Percentiles rank a stretch among this genome's conserved stretches.
Conservation (phyloP, 2,113 vertebrate genomes). For the Nycticryphes semicollaris region DNA sequence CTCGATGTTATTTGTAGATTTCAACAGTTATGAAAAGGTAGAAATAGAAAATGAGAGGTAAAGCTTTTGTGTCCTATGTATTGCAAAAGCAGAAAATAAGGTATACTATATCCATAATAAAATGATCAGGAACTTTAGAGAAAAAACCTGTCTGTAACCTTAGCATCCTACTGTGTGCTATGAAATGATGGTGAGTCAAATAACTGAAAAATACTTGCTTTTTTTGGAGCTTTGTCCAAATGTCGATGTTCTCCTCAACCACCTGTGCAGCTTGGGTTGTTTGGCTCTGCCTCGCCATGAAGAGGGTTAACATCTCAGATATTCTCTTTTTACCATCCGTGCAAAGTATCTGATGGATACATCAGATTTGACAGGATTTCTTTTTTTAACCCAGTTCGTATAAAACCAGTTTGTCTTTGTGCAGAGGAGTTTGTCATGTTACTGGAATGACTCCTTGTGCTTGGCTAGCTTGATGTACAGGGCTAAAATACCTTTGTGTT, state of each 20-base stretch:
- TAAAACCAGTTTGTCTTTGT: background rate
- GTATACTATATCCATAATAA: rapidly evolving
- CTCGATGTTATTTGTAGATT: background rate
- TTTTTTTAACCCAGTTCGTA: background rate
- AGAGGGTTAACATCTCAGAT: background rate
- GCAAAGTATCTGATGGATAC: background rate
- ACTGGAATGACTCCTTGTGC: background rate
- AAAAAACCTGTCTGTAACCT: background rate
- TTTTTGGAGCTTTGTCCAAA: background rate
- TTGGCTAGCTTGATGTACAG: background rate
- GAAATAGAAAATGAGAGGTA: background rate
- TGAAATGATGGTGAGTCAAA: background rate
- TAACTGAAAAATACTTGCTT: background rate
- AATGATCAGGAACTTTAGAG: background rate
- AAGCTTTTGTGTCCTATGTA: background rate
- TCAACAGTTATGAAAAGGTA: background rate
- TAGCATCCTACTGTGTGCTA: background rate
- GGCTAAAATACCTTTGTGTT: background rate
- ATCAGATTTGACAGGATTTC: background rate
- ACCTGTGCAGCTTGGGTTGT: background rate
- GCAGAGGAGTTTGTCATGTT: background rate
- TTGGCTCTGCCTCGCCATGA: background rate
- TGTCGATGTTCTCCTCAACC: background rate
- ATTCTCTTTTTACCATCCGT: background rate
- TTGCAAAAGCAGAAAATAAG: background rate